Percentiles rank a stretch among this genome's conserved stretches.
phyloP scores from a whole-genome alignment of 2,113 vertebrate genomes.

The Callipepla californica region DNA sequence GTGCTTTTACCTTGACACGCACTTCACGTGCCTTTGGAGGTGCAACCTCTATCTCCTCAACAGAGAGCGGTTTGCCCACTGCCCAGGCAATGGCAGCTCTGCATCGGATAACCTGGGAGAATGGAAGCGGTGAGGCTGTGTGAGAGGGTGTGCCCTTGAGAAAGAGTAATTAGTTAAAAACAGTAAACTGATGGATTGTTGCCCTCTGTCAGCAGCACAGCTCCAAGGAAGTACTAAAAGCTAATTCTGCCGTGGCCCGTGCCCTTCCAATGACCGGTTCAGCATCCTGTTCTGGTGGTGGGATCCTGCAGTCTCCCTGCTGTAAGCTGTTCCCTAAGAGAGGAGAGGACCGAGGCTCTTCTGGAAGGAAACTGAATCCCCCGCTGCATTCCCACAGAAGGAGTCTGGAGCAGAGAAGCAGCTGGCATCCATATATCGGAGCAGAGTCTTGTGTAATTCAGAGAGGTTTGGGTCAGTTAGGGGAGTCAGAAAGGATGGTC shows the following conservation, averaged over 20 bases:
- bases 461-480: neutral
- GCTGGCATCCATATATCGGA: neutral
- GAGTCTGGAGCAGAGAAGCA: neutral
- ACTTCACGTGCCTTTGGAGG: conserved; percentile 76
- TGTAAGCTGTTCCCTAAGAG: too few species aligned
- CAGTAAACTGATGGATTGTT: neutral
- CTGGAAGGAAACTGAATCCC: neutral
- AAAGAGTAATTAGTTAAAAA: neutral
- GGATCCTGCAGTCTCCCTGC: neutral
- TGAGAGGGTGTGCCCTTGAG: too few species aligned
- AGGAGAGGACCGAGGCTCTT: neutral
- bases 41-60: conserved; percentile 79
- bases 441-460: neutral
- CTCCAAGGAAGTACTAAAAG: neutral
- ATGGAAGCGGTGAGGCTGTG: neutral
- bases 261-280: neutral
- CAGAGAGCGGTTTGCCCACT: conserved; percentile 47
- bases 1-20: conserved; percentile 57
- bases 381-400: too few species aligned
- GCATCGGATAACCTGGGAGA: conserved; percentile 63
- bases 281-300: neutral
- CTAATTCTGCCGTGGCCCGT: neutral
- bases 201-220: neutral
- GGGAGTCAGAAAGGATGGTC: neutral
- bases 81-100: conserved; percentile 76